Evolutionary conservation across 1,140 invertebrate genomes (phyloP).

Genomic region (Diachasma alloeum): DNA sequence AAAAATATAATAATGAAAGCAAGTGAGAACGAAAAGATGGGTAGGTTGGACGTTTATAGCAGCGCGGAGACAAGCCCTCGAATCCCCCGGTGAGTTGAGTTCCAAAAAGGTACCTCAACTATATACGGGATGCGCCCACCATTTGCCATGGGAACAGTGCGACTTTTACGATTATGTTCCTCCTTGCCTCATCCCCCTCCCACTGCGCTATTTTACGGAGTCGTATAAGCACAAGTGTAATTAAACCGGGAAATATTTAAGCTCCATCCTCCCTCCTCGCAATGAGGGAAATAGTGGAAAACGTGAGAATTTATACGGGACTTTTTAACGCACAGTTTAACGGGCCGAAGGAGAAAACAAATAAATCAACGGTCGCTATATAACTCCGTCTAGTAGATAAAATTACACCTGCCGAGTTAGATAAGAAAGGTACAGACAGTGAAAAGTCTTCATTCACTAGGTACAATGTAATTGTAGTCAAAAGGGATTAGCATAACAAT

Average conservation of each 20-base stretch:
- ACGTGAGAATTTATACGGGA: conserved; percentile 17
- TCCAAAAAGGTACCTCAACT: background rate
- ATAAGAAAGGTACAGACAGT: background rate
- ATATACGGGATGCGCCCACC: background rate
- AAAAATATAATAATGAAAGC: conserved; percentile 7
- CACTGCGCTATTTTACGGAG: background rate
- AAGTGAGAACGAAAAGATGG: conserved; percentile 1
- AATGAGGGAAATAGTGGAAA: background rate
- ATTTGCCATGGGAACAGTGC: conserved; percentile 25
- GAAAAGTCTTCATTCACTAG: background rate
- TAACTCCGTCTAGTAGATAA: background rate
- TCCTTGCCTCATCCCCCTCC: background rate
- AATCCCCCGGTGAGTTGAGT: background rate
- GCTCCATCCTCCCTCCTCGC: background rate
- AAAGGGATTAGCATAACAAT: too few relatives aligned
- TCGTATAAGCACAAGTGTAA: conserved; percentile 35
- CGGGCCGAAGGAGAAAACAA: background rate
- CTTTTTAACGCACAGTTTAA: conserved; percentile 11
- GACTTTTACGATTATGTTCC: conserved; percentile 44
- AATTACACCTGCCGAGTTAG: background rate
- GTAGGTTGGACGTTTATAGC: background rate
- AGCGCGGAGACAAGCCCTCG: background rate
- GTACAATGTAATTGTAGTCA: background rate
- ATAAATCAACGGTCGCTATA: background rate
- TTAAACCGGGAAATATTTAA: conserved; percentile 44